Evolutionary conservation across 1,140 invertebrate species (phyloP), one percentile per base, ranked within the genome.

Genomic region (Phortica variegata): DNA sequence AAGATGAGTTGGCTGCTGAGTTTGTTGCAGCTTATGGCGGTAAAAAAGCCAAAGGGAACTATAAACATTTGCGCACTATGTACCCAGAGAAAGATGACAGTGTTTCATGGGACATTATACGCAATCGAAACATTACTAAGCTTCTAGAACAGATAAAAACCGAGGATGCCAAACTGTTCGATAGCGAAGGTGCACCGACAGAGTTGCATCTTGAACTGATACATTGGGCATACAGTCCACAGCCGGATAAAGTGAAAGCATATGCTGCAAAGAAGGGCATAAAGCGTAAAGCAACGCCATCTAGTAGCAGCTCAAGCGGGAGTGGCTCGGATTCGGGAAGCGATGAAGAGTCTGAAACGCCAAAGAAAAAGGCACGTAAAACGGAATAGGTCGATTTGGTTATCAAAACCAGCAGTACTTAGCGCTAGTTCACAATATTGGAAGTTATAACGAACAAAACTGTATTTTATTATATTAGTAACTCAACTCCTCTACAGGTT

Each of bases 221-320:
- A 47, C 63, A 84, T 15, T 85, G 84, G 84, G 83, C 83, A 1
- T 85, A 85, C 60, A 85, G 82, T 43, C 84, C 84, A 6, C 78
- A 81, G 45, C 77, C 78, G 21, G 76, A 74, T 43, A 80, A 79
- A 60, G 68, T 81, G 2, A 81, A 80, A 51, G 48, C 52, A 15
- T 65, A 59, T 48, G 52, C 57, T n/a, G 60, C 60, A 1, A 66
- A 68, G 18, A 36, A 61, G 40, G 42, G 45, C 39, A 62, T 58
- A 47, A 75, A 75, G 44, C 69, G 73, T 8, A 74, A 75, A 44
- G 44, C 39, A 32, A 26, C n/a, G 34, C 16, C 49, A 23, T 51
- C 52, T 6, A 40, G 40, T 20, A 21, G 18, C 7, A 49, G 48
- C 33, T 48, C 45, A 9, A 63, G 52, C 34, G 29, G 36, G 31